Conservation (phyloP, 53 echinoderm and acorn worm genomes). For the Temnopleurus reevesii region DNA sequence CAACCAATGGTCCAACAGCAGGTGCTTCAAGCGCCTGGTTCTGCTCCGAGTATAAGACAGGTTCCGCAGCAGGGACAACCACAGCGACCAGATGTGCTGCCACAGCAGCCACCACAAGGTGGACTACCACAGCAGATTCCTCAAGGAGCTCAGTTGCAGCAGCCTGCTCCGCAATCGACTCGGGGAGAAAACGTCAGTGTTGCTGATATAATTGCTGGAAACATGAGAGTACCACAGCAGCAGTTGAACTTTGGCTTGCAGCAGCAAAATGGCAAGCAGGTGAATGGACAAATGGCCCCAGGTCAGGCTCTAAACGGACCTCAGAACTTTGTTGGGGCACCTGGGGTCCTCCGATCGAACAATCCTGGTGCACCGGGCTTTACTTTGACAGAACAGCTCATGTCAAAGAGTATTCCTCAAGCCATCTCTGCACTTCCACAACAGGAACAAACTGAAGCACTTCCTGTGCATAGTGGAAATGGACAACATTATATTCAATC, state of each 20-base stretch:
- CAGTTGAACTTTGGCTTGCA: conserved; percentile 40
- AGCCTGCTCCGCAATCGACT: conserved; percentile 34
- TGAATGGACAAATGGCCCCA: conserved; percentile 19
- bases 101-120: neutral
- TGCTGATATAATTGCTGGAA: conserved; percentile 54
- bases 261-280: neutral
- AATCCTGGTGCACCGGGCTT: neutral
- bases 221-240: conserved; percentile 53
- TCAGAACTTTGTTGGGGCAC: conserved; percentile 8
- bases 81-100: neutral
- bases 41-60: conserved; percentile 25
- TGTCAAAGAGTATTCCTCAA: neutral
- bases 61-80: neutral
- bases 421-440: neutral
- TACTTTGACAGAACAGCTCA: neutral
- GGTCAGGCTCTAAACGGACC: neutral
- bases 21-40: conserved; percentile 46
- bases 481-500: conserved; percentile 13
- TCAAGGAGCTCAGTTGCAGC: conserved; percentile 40
- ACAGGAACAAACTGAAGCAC: neutral
- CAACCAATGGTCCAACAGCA: neutral
- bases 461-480: neutral
- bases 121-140: neutral
- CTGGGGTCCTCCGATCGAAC: neutral
- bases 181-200: conserved; percentile 52